Evolutionary conservation across 2,888 invertebrate genomes (phyloP).

Genomic region (Hylaea fasciaria): DNA sequence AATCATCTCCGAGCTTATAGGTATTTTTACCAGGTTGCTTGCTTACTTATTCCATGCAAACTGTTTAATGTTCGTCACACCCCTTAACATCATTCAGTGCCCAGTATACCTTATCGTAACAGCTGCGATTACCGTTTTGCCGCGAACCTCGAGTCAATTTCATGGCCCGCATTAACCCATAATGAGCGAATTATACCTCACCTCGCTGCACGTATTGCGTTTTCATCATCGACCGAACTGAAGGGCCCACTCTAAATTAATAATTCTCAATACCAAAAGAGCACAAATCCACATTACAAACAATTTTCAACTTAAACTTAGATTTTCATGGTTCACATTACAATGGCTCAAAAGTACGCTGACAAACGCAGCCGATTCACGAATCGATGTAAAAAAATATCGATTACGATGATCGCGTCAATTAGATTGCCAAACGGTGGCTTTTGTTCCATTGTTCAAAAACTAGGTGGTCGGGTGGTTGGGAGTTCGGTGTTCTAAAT

Average conservation of each 20-base stretch:
- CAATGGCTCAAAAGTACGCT: neutral
- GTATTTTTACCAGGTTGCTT: too few relatives aligned
- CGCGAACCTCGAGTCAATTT: slow-evolving; percentile 66
- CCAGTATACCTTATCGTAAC: slow-evolving; percentile 46
- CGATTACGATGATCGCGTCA: slow-evolving; percentile 59
- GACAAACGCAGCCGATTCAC: slow-evolving; percentile 13
- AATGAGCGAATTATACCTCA: slow-evolving; percentile 70
- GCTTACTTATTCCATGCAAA: neutral
- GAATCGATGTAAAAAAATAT: slow-evolving; percentile 53
- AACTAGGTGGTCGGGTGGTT: slow-evolving; percentile 46
- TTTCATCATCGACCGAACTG: slow-evolving; percentile 66
- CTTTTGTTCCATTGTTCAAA: slow-evolving; percentile 57
- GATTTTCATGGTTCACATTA: neutral
- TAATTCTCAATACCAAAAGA: slow-evolving; percentile 15
- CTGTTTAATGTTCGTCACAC: slow-evolving; percentile 10
- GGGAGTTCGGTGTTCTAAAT: slow-evolving; percentile 48
- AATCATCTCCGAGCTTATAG: too few relatives aligned
- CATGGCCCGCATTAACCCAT: slow-evolving; percentile 64
- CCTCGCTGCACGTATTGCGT: slow-evolving; percentile 62
- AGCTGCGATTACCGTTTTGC: slow-evolving; percentile 55
- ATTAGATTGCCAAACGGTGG: slow-evolving; percentile 54
- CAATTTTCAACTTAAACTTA: slow-evolving; percentile 11
- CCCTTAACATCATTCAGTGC: slow-evolving; percentile 47
- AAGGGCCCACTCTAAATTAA: slow-evolving; percentile 46
- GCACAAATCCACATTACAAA: slow-evolving; percentile 4